A percentile compares a stretch with the other conserved stretches of the same genome.
These are phyloP conservation scores for Ibidorhyncha struthersii DNA, from an alignment of 2,113 vertebrate species.

Conservation along the genomic window DNA sequence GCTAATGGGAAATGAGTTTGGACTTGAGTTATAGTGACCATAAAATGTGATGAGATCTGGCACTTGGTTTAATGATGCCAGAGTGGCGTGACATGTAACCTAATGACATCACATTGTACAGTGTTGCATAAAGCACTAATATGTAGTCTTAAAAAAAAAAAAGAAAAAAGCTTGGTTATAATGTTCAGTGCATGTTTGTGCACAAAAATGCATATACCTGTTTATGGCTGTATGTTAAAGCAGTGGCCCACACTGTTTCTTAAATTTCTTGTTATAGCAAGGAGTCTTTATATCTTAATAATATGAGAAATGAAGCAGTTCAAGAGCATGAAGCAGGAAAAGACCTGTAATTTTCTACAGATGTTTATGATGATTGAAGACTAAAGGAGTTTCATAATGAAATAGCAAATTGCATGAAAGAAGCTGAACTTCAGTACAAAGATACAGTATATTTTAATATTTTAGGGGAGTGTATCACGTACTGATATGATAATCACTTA, in stretches of 20 bases:
- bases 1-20: background rate
- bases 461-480: background rate
- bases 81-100: background rate
- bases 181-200: background rate
- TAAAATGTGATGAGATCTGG: background rate
- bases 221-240: background rate
- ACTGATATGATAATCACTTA: conserved; percentile 3
- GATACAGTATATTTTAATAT: background rate
- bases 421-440: background rate
- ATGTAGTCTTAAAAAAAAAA: background rate
- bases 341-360: background rate
- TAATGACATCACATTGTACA: background rate
- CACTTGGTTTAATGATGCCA: background rate
- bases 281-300: background rate
- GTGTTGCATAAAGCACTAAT: background rate
- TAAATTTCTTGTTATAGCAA: background rate
- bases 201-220: background rate
- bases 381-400: background rate
- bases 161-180: background rate
- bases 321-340: background rate
- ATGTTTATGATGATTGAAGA: background rate
- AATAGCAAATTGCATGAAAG: background rate
- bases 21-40: background rate
- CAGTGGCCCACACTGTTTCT: background rate
- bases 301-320: background rate